A percentile compares a stretch with the other conserved stretches of the same genome.
phyloP scores from a whole-genome alignment of 2,888 invertebrate genomes.

The Hyposoter didymator region DNA sequence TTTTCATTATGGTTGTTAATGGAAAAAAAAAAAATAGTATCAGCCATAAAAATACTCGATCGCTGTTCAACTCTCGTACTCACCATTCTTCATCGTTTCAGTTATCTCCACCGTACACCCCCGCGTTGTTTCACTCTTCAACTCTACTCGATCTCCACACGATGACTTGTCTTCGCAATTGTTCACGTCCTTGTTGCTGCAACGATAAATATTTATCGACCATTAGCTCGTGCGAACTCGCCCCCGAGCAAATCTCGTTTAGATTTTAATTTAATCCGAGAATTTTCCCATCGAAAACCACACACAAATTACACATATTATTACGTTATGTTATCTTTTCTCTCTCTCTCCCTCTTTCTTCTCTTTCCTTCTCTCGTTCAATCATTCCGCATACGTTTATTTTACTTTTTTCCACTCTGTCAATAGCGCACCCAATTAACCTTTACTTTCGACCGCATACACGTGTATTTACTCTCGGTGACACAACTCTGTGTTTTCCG shows the following conservation, averaged over 20 bases:
- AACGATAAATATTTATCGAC: conserved; percentile 55
- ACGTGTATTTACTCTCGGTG: conserved; percentile 24
- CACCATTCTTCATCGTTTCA: conserved; percentile 69
- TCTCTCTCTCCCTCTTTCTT: not conserved
- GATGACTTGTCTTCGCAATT: conserved; percentile 60
- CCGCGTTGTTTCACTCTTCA: conserved; percentile 52
- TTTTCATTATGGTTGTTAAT: conserved; percentile 36
- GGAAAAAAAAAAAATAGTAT: not conserved
- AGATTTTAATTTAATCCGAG: conserved; percentile 31
- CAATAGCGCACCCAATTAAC: conserved; percentile 72
- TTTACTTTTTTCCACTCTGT: conserved; percentile 27
- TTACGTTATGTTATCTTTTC: conserved; percentile 9
- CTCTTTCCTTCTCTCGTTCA: conserved; percentile 18
- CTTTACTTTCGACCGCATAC: conserved; percentile 62
- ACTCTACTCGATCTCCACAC: conserved; percentile 32
- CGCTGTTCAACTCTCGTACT: conserved; percentile 63
- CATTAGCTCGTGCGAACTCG: conserved; percentile 18
- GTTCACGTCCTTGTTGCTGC: conserved; percentile 72
- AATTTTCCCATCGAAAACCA: conserved; percentile 42
- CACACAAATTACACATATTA: conserved; percentile 35
- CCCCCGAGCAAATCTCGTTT: conserved; percentile 40
- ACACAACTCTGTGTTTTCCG: conserved; percentile 26
- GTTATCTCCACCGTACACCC: conserved; percentile 67
- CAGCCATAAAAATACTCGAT: not conserved
- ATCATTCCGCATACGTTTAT: conserved; percentile 36